Percentiles rank a stretch among this genome's conserved stretches.
phyloP scores from a whole-genome alignment of 2,888 invertebrate species.

The Aproaerema taeniolella region DNA sequence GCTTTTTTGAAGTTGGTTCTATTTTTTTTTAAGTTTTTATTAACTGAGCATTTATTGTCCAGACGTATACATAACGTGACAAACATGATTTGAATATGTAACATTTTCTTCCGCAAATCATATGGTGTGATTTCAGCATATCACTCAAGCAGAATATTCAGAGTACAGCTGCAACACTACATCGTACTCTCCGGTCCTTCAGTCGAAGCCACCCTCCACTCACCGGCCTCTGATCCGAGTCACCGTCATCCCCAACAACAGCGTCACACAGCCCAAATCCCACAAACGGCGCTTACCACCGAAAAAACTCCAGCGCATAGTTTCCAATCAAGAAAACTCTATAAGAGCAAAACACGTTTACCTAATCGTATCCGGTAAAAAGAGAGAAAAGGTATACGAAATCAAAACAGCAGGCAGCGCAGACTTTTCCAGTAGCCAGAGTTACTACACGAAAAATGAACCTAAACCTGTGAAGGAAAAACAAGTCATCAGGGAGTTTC shows the following conservation, averaged over 20 bases:
- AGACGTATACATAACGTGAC: no score
- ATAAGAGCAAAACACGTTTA: constrained; percentile 38
- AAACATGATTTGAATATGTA: no score
- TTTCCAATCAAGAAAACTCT: constrained; percentile 43
- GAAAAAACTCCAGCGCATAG: constrained; percentile 32
- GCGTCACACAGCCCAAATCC: constrained; percentile 24
- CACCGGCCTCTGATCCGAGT: constrained; percentile 45
- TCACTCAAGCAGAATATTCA: no score
- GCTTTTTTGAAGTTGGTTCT: no score
- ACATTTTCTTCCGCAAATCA: no score
- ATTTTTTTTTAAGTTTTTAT: no score
- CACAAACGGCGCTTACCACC: constrained; percentile 27
- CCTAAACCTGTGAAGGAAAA: constrained; percentile 29
- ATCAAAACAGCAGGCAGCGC: constrained; percentile 49
- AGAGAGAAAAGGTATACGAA: constrained; percentile 41
- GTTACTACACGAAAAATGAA: constrained; percentile 28
- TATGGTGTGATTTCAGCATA: no score
- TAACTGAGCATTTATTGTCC: no score
- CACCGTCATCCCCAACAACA: constrained; percentile 43
- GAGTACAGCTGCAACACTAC: no score
- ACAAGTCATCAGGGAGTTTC: constrained; percentile 35
- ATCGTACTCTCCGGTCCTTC: neutral
- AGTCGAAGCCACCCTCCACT: neutral
- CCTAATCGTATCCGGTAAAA: constrained; percentile 36
- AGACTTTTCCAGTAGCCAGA: constrained; percentile 26